Conservation (phyloP, 1,140 invertebrate species). For the Probaryconus sp. region DNA sequence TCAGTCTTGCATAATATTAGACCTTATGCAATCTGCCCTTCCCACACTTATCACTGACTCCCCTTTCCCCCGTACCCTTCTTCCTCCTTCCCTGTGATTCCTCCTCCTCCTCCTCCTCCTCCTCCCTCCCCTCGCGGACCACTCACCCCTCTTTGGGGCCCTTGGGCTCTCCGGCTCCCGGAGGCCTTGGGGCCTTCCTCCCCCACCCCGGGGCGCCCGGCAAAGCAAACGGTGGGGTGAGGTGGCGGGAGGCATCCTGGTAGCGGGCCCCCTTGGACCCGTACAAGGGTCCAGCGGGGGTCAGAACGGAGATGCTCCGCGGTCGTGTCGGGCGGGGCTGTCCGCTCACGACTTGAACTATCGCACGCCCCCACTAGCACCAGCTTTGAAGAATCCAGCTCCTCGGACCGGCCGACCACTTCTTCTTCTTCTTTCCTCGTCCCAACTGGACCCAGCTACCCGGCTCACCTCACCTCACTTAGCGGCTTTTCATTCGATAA, state of each 20-base stretch:
- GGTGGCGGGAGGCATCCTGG: conserved; percentile 43
- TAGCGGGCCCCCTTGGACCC: conserved; percentile 52
- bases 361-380: conserved; percentile 79
- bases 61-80: conserved; percentile 55
- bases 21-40: conserved; percentile 77
- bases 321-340: conserved; percentile 79
- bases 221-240: conserved; percentile 39
- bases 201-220: too few relatives aligned
- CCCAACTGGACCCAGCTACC: conserved; percentile 53
- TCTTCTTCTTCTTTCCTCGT: conserved; percentile 26
- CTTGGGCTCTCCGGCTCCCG: conserved; percentile 50
- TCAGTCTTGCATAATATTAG: conserved; percentile 77
- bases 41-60: conserved; percentile 79
- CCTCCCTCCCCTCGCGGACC: conserved; percentile 49
- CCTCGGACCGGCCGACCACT: conserved; percentile 49
- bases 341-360: conserved; percentile 79
- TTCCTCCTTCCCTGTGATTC: conserved; percentile 20
- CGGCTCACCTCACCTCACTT: conserved; percentile 41
- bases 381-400: conserved; percentile 69
- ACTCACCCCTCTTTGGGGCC: too few relatives aligned
- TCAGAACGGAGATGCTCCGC: conserved; percentile 77
- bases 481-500: conserved; percentile 57
- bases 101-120: conserved; percentile 7
- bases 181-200: conserved; percentile 24
- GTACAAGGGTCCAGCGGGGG: conserved; percentile 75